A percentile compares a stretch with the other conserved stretches of the same genome.
Conservation (phyloP, 2,888 invertebrate species). For the Stenichneumon culpator region DNA sequence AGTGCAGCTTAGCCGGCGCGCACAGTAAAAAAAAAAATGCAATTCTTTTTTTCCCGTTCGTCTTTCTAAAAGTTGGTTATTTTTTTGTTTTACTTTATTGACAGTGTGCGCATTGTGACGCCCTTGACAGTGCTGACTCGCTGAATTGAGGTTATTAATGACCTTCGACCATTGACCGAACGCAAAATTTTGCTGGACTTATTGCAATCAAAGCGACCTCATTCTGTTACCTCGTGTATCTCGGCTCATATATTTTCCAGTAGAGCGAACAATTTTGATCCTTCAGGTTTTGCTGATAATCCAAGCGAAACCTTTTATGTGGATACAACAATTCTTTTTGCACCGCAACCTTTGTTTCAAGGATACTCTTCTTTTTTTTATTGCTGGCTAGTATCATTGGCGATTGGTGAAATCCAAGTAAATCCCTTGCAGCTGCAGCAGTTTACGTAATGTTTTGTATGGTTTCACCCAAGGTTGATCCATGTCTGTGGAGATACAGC, state of each 20-base stretch:
- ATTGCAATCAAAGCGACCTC: neutral
- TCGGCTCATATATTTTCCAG: neutral
- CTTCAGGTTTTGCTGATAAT: neutral
- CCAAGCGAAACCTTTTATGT: neutral
- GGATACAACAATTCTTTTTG: neutral
- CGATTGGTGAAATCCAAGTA: conserved; percentile 31
- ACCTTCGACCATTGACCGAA: neutral
- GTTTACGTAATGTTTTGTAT: conserved; percentile 72
- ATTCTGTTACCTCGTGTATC: neutral
- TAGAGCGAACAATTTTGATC: neutral
- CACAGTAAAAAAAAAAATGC: neutral
- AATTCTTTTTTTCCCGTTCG: neutral
- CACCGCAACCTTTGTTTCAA: conserved; percentile 5
- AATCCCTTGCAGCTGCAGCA: conserved; percentile 37
- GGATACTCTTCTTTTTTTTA: neutral
- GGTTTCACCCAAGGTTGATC: conserved; percentile 73
- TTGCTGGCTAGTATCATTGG: neutral
- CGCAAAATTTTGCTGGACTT: neutral
- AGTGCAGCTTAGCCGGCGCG: too few species aligned
- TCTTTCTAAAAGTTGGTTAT: neutral
- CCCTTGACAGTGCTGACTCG: neutral
- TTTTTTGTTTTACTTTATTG: neutral
- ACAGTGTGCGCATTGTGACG: neutral
- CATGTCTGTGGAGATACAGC: conserved; percentile 34
- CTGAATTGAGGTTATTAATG: neutral